Evolutionary conservation across 2,113 vertebrate genomes (phyloP).

Genomic region (Dipodomys merriami): DNA sequence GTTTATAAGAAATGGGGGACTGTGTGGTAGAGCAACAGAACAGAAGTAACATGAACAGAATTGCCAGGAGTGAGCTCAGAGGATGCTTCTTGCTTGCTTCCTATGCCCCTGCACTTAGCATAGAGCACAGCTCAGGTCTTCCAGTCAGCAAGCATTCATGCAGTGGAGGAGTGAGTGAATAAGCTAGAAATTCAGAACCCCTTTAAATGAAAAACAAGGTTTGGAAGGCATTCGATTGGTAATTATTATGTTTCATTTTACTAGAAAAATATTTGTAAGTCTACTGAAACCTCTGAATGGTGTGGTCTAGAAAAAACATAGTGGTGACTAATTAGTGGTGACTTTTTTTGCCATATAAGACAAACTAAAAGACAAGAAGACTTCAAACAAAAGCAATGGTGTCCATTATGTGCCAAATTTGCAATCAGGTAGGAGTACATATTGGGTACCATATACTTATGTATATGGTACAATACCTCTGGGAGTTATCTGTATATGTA

Average conservation of each 20-base stretch:
- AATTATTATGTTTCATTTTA: constrained; percentile 32
- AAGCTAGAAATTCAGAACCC: not conserved
- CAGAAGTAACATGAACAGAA: not conserved
- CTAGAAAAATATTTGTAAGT: constrained; percentile 28
- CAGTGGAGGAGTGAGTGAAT: not conserved
- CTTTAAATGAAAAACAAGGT: not conserved
- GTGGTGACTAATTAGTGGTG: not conserved
- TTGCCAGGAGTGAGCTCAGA: not conserved
- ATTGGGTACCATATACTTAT: not conserved
- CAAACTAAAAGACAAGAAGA: not conserved
- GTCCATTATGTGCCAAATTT: not conserved
- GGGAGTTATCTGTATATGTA: not conserved
- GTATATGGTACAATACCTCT: accelerated
- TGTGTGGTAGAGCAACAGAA: not conserved
- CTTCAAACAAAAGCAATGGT: not conserved
- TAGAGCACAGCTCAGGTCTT: not conserved
- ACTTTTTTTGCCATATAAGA: not conserved
- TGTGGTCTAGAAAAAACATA: not conserved
- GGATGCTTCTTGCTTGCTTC: not conserved
- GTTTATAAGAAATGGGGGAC: not conserved
- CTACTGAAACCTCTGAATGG: not conserved
- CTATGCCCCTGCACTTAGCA: not conserved
- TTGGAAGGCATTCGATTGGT: not conserved
- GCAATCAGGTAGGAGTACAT: too few species aligned
- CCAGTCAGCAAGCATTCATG: not conserved